Evolutionary conservation across 1,140 invertebrate species (phyloP).

Genomic region (Atta colombica): DNA sequence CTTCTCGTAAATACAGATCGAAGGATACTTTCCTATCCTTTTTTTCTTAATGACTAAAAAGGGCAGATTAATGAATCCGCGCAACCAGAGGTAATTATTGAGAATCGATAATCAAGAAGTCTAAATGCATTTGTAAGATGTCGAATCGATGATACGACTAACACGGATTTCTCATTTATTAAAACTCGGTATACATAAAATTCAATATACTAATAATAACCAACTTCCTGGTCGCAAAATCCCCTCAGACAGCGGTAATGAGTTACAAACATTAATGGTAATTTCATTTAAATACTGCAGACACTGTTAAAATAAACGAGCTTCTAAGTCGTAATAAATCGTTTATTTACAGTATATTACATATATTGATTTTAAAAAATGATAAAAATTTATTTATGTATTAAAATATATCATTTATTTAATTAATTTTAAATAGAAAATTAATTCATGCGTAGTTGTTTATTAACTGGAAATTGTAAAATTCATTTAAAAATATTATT

Average conservation of each 20-base stretch:
- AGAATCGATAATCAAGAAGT: constrained; percentile 64
- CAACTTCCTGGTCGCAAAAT: constrained; percentile 37
- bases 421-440: not conserved
- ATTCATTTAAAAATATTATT: too few relatives aligned
- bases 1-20: constrained; percentile 51
- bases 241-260: constrained; percentile 38
- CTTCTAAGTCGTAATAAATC: constrained; percentile 10
- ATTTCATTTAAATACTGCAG: constrained; percentile 24
- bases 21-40: constrained; percentile 43
- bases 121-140: constrained; percentile 59
- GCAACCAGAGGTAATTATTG: constrained; percentile 51
- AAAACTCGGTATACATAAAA: constrained; percentile 43
- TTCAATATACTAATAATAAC: constrained; percentile 52
- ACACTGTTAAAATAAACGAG: not conserved
- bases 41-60: constrained; percentile 62
- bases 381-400: not conserved
- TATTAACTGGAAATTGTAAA: too few relatives aligned
- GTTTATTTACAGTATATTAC: not conserved
- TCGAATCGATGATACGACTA: constrained; percentile 50
- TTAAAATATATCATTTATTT: not conserved
- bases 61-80: constrained; percentile 53
- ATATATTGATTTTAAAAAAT: not conserved
- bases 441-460: not conserved
- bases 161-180: constrained; percentile 54
- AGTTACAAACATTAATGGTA: constrained; percentile 43